Evolutionary conservation across 2,888 invertebrate genomes (phyloP), one percentile per base, ranked within the genome.

Genomic region (Watsonalla binaria): DNA sequence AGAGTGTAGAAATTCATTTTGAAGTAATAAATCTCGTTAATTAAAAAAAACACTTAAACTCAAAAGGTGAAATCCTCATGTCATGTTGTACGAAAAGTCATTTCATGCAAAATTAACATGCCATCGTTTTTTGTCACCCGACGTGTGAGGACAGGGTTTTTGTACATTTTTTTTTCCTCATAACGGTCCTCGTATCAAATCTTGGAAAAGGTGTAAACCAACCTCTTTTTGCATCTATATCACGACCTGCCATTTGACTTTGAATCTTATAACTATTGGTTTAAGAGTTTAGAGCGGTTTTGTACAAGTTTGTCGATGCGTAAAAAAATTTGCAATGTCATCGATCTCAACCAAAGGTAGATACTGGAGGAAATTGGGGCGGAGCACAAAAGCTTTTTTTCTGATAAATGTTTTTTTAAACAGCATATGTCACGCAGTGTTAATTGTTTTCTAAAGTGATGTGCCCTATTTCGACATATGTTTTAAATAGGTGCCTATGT

Each of bases 61-160:
- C 9, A 6, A 46, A 45, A 49, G 46, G 51, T 51, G 47, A 49
- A 48, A 45, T 34, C 47, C 47, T 34, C 33, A 46, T 51, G 48
- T 51, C 48, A 51, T 53, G 53, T 54, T 49, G 14, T 52, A 56
- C 55, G 49, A 61, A 63, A 82, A 84, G 81, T 85, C 75, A 86
- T 86, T 86, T 86, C 86, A 86, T 83, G 86, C 86, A 76, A 86
- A 84, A 84, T 86, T 86, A 84, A 82, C 72, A 69, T 70, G 73
- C 79, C 71, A 56, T 62, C 75, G 74, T 59, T 80, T 81, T 81
- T 80, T 76, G 76, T 76, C 76, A 71, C 62, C 64, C 58, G 47
- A 69, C 65, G 70, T 74, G 70, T 71, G 72, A 76, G 75, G 76
- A 77, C 72, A 60, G 62, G 66, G 66, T 73, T 65, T 77, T 76